Evolutionary conservation across 2,888 invertebrate species (phyloP).

Genomic region (Paralinhomoeus sp.): DNA sequence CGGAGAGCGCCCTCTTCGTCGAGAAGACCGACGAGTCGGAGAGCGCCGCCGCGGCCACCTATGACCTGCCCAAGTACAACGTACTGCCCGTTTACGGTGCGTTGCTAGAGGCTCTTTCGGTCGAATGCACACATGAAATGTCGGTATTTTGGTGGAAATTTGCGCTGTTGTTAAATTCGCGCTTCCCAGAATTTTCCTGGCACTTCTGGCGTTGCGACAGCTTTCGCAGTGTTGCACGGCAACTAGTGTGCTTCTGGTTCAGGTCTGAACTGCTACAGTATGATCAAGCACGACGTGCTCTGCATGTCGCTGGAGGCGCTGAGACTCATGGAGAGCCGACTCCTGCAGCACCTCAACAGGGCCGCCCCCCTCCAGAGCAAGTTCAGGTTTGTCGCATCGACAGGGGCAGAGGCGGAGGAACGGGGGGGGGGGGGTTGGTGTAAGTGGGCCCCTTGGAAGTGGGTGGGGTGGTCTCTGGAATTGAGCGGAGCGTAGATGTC

Average conservation of each 20-base stretch:
- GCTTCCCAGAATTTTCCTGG: too few species aligned
- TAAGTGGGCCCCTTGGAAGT: slow-evolving; percentile 6
- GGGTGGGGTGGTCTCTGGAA: too few species aligned
- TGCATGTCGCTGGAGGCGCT: slow-evolving; percentile 62
- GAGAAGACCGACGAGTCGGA: slow-evolving; percentile 13
- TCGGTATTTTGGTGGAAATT: too few species aligned
- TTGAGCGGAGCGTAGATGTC: too few species aligned
- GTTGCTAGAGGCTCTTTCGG: too few species aligned
- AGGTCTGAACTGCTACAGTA: slow-evolving; percentile 73
- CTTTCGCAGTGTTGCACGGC: neutral
- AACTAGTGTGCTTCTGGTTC: slow-evolving; percentile 8
- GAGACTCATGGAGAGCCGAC: slow-evolving; percentile 49
- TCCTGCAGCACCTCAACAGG: slow-evolving; percentile 15
- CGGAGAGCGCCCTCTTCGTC: too few species aligned
- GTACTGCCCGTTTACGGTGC: slow-evolving; percentile 76
- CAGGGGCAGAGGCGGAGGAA: slow-evolving; percentile 17
- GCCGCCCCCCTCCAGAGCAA: slow-evolving; percentile 1
- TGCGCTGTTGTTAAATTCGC: too few species aligned
- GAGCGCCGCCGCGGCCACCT: slow-evolving; percentile 61
- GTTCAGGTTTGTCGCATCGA: slow-evolving; percentile 17
- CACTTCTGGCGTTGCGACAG: slow-evolving; percentile 1
- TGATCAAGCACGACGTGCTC: slow-evolving; percentile 82
- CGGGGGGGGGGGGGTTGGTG: slow-evolving; percentile 15
- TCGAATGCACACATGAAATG: too few species aligned
- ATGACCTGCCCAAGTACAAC: slow-evolving; percentile 54